phyloP scores from a whole-genome alignment of 2,113 vertebrate genomes.

The Panthera uncia region DNA sequence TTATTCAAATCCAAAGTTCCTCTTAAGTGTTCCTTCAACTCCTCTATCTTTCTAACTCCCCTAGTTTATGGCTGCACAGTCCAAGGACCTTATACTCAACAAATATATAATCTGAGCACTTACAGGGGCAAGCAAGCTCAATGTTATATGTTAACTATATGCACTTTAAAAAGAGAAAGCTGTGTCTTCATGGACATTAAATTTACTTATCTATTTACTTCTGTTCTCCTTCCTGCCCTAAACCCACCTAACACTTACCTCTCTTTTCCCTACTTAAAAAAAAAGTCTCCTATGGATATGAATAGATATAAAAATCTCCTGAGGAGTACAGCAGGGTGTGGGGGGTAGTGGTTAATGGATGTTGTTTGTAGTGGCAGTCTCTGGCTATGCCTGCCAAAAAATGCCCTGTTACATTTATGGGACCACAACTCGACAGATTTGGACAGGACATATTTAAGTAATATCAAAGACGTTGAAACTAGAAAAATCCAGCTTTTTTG shows the following conservation, averaged over 20 bases:
- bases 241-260: not conserved
- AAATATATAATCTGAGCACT: not conserved
- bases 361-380: not conserved
- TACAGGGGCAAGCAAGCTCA: rapidly evolving
- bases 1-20: not conserved
- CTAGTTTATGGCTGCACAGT: not conserved
- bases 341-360: not conserved
- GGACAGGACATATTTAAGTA: not conserved
- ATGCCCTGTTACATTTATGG: not conserved
- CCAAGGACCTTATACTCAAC: not conserved
- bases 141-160: not conserved
- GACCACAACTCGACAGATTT: not conserved
- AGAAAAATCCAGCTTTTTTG: not conserved
- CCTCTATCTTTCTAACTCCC: not conserved
- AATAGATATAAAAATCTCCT: not conserved
- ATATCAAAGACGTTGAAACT: not conserved
- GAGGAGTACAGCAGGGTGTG: not conserved
- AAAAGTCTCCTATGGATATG: not conserved
- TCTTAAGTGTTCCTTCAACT: not conserved
- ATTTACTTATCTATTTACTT: not conserved
- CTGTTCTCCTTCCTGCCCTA: not conserved
- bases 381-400: not conserved
- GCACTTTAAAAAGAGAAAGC: not conserved
- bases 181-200: not conserved
- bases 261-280: not conserved